phyloP scores from a whole-genome alignment of 2,888 invertebrate genomes.

The Clistopyga incitator region DNA sequence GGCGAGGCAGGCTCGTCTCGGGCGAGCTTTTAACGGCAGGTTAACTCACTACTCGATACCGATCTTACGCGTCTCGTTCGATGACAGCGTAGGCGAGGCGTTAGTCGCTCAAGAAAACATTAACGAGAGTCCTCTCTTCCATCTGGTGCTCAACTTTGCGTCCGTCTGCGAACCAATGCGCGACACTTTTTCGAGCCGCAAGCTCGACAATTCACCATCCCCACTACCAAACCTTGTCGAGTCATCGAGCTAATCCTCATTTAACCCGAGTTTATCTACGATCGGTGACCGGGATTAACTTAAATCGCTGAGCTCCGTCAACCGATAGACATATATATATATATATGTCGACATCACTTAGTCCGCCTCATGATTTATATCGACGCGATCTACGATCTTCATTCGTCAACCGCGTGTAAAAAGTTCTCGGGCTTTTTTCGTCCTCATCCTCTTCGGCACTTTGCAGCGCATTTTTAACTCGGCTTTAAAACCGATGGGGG shows the following conservation, averaged over 20 bases:
- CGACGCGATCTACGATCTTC: slow-evolving; percentile 60
- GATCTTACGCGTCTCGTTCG: slow-evolving; percentile 71
- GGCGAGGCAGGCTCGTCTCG: slow-evolving; percentile 49
- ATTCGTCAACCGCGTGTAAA: slow-evolving; percentile 65
- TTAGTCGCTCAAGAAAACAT: slow-evolving; percentile 41
- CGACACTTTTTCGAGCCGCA: slow-evolving; percentile 58
- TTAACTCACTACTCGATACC: slow-evolving; percentile 75
- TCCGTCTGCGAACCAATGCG: slow-evolving; percentile 13
- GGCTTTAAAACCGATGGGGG: no score
- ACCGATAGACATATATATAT: slow-evolving; percentile 41
- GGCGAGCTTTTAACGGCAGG: slow-evolving; percentile 76
- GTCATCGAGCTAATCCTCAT: slow-evolving; percentile 81
- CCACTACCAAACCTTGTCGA: slow-evolving; percentile 67
- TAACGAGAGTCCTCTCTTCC: slow-evolving; percentile 37
- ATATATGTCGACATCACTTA: slow-evolving; percentile 64
- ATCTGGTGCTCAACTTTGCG: slow-evolving; percentile 31
- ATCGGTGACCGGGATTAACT: slow-evolving; percentile 79
- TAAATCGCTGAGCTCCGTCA: slow-evolving; percentile 66
- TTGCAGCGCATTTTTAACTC: slow-evolving; percentile 8
- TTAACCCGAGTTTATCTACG: slow-evolving; percentile 79
- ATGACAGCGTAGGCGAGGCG: slow-evolving; percentile 38
- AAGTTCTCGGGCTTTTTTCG: slow-evolving; percentile 45
- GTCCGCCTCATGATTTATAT: slow-evolving; percentile 57
- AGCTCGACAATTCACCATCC: slow-evolving; percentile 54
- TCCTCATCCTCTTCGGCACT: slow-evolving; percentile 34